These are phyloP conservation scores for Cosmia trapezina DNA, from an alignment of 2,888 invertebrate species.

Conservation along the genomic window DNA sequence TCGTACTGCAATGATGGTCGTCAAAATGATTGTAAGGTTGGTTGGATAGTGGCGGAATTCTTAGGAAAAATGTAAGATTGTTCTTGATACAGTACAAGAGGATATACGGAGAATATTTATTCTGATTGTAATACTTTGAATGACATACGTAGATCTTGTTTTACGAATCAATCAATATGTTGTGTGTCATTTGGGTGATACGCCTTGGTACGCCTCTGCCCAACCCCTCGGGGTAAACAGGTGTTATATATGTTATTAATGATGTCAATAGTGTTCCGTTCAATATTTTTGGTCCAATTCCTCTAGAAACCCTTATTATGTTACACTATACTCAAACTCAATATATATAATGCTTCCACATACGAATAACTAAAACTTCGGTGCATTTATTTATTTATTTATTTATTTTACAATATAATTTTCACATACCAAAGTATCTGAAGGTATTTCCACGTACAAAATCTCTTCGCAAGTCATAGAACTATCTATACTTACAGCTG, in stretches of 20 bases:
- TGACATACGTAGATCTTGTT: not conserved
- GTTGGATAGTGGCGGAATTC: constrained; percentile 43
- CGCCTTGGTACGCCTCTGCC: not conserved
- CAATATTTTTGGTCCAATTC: not conserved
- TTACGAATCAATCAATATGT: not conserved
- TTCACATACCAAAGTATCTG: not conserved
- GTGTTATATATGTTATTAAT: not conserved
- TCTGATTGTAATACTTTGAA: not conserved
- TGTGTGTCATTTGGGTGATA: not conserved
- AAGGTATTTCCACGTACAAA: constrained; percentile 10
- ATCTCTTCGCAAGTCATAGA: not conserved
- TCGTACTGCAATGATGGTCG: constrained; percentile 16
- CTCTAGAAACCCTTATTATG: no score
- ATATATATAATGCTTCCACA: no score
- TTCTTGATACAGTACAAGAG: constrained; percentile 1
- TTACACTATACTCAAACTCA: no score
- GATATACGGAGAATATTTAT: constrained; percentile 18
- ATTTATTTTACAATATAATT: not conserved
- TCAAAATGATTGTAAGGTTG: constrained; percentile 35
- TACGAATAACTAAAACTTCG: no score
- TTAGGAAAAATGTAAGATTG: constrained; percentile 41
- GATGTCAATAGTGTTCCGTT: no score
- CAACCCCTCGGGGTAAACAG: not conserved
- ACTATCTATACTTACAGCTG: not conserved
- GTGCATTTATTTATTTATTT: no score